phyloP scores from a whole-genome alignment of 2,888 invertebrate species.

The Hydriomena furcata region DNA sequence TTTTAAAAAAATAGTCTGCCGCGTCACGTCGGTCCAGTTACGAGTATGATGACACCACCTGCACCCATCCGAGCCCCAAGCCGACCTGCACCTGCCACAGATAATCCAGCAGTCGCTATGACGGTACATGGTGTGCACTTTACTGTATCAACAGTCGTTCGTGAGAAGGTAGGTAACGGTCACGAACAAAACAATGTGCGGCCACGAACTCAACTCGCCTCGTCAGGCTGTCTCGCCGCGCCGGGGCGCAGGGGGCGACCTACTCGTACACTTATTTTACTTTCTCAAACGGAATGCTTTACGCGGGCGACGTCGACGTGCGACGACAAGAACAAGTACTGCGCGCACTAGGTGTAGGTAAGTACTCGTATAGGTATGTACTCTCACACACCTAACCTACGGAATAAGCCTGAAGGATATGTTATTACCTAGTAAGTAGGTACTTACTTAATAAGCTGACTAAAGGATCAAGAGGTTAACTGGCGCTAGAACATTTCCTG shows the following conservation, averaged over 20 bases:
- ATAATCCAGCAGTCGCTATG: neutral
- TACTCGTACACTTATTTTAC: slow-evolving; percentile 19
- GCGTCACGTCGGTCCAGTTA: slow-evolving; percentile 1
- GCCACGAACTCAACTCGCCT: slow-evolving; percentile 15
- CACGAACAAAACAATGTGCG: slow-evolving; percentile 22
- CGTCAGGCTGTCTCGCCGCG: neutral
- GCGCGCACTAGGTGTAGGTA: too few species aligned
- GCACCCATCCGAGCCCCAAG: neutral
- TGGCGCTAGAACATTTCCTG: too few species aligned
- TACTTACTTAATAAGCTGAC: too few species aligned
- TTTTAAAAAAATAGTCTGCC: too few species aligned
- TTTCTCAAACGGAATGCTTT: slow-evolving; percentile 27
- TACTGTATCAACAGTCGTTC: neutral
- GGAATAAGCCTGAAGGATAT: too few species aligned
- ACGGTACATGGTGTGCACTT: neutral
- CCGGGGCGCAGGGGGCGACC: slow-evolving; percentile 11
- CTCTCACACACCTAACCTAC: too few species aligned
- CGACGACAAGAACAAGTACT: too few species aligned
- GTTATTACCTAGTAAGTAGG: too few species aligned
- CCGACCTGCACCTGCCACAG: slow-evolving; percentile 2
- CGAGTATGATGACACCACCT: too few species aligned
- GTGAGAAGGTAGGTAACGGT: slow-evolving; percentile 29
- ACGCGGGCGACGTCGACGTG: neutral
- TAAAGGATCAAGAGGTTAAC: too few species aligned
- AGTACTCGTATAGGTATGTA: too few species aligned